phyloP scores from a whole-genome alignment of 2,888 invertebrate species.

The Euzophera pinguis region DNA sequence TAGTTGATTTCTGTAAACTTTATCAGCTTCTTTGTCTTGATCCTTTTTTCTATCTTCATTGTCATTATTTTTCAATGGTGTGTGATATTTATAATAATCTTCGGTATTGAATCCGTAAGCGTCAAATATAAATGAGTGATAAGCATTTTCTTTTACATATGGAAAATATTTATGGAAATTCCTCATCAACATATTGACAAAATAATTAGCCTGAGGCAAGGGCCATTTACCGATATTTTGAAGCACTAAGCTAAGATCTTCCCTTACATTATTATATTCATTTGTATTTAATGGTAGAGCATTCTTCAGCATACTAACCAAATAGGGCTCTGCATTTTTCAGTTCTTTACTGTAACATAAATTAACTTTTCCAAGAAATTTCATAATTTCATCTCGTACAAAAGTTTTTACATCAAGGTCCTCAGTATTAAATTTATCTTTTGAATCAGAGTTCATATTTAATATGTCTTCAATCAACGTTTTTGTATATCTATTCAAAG shows the following conservation, averaged over 20 bases:
- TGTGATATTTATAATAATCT: background rate
- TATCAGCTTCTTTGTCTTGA: background rate
- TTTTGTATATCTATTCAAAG: conserved; percentile 14
- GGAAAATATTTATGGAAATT: conserved; percentile 12
- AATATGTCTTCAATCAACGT: conserved; percentile 18
- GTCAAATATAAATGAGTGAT: background rate
- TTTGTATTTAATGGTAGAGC: background rate
- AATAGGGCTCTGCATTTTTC: background rate
- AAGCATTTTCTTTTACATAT: background rate
- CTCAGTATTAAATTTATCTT: background rate
- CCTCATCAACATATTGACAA: conserved; percentile 13
- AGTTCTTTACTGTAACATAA: conserved; percentile 1
- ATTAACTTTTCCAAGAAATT: conserved; percentile 1
- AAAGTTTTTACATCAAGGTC: background rate
- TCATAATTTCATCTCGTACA: background rate
- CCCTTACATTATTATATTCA: background rate
- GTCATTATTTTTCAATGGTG: background rate
- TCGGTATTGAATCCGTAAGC: background rate
- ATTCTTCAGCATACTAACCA: background rate
- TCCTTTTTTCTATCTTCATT: background rate
- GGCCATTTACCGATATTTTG: conserved; percentile 16
- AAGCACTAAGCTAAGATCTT: conserved; percentile 10
- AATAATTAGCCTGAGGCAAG: conserved; percentile 15
- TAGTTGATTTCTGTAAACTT: background rate
- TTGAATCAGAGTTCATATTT: background rate